Evolutionary conservation across 2,888 invertebrate species (phyloP), one percentile per base, ranked within the genome.

Genomic region (Stenolophus ochropezus): DNA sequence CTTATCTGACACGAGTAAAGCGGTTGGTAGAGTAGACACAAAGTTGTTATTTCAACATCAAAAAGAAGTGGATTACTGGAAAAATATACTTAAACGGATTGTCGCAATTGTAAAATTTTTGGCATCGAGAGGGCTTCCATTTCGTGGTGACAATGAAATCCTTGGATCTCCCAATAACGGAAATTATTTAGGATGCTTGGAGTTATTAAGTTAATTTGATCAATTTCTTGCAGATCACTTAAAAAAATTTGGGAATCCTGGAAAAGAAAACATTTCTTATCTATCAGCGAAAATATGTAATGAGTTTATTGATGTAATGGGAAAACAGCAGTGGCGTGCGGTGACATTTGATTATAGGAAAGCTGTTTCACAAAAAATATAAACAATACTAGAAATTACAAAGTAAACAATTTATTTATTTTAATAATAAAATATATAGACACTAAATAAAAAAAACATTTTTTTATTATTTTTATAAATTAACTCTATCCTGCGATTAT

Each of bases 401-500:
- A n/a, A n/a, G n/a, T n/a, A n/a, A n/a, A n/a, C n/a, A n/a, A n/a
- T n/a, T n/a, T n/a, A n/a, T n/a, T n/a, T n/a, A n/a, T n/a, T n/a
- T n/a, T n/a, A n/a, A n/a, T n/a, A n/a, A n/a, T n/a, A n/a, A n/a
- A n/a, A n/a, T n/a, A n/a, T n/a, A n/a, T n/a, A n/a, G n/a, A n/a
- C n/a, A n/a, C n/a, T n/a, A n/a, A n/a, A n/a, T n/a, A n/a, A n/a
- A n/a, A n/a, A n/a, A n/a, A n/a, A n/a, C n/a, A n/a, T n/a, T n/a
- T n/a, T n/a, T n/a, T n/a, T n/a, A n/a, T 87, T 51, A 84, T 86
- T 75, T 83, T 86, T 49, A 85, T 86, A 79, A 83, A 83, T 21
- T 86, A 86, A 81, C 86, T 85, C 83, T 86, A 86, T 83, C 85
- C 86, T 11, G 81, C 83, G n/a, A n/a, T n/a, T n/a, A n/a, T n/a